Percentiles rank a stretch among this genome's conserved stretches.
phyloP scores from a whole-genome alignment of 2,888 invertebrate species.

The Leptarthrus brevirostris region DNA sequence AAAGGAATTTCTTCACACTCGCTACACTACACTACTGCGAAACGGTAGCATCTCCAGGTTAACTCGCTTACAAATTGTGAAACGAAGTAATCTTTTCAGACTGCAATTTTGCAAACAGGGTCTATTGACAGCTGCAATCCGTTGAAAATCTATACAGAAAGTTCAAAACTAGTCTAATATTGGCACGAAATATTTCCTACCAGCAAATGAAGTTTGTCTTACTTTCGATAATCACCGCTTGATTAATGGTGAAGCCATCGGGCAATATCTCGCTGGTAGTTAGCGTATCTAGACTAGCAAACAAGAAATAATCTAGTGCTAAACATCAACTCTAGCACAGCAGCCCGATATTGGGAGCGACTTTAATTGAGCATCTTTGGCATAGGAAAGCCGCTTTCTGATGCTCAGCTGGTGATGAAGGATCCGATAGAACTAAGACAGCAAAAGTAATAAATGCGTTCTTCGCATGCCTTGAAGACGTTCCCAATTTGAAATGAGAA shows the following conservation, averaged over 20 bases:
- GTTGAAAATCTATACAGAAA: conserved; percentile 4
- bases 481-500: conserved; percentile 33
- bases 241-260: conserved; percentile 7
- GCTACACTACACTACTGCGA: no score
- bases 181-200: background rate
- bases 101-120: no score
- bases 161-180: conserved; percentile 8
- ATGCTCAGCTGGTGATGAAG: background rate
- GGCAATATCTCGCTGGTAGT: background rate
- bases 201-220: conserved; percentile 6
- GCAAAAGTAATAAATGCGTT: conserved; percentile 22
- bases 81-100: no score
- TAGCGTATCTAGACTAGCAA: conserved; percentile 9
- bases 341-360: conserved; percentile 20
- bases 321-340: background rate
- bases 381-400: conserved; percentile 19
- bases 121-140: background rate
- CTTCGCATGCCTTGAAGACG: background rate
- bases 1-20: no score
- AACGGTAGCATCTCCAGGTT: no score
- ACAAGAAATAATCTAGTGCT: conserved; percentile 31
- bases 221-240: conserved; percentile 19
- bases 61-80: no score
- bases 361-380: conserved; percentile 22
- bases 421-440: conserved; percentile 10